These are phyloP conservation scores for Heterodera carotae DNA, from an alignment of 1,140 invertebrate genomes.

Conservation along the genomic window DNA sequence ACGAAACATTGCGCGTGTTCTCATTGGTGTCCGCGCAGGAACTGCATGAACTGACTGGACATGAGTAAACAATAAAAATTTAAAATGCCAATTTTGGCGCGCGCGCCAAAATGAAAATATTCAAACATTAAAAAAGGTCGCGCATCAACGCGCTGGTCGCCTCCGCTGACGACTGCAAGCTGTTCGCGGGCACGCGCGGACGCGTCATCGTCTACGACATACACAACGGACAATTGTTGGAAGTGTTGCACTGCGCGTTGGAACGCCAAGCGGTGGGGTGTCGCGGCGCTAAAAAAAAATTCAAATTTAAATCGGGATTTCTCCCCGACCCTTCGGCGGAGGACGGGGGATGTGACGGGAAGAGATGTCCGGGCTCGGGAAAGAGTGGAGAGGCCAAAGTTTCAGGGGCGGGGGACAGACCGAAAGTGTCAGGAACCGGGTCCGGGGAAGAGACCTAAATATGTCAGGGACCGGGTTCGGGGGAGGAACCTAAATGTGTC, in stretches of 20 bases:
- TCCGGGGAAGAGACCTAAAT: no score
- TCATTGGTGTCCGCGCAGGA: constrained; percentile 60
- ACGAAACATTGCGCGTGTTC: constrained; percentile 63
- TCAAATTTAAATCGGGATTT: no score
- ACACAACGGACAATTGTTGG: constrained; percentile 52
- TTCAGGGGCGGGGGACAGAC: no score
- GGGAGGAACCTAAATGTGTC: no score
- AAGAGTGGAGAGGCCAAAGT: no score
- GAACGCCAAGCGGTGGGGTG: constrained; percentile 12
- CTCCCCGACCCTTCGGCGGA: no score
- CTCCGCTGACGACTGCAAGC: constrained; percentile 50
- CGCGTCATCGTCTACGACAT: constrained; percentile 54
- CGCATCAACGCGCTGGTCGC: constrained; percentile 48
- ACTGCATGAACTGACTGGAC: constrained; percentile 54
- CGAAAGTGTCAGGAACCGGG: no score
- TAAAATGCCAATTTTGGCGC: background rate
- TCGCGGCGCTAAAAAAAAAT: constrained; percentile 4
- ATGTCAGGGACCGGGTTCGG: no score
- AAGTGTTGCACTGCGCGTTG: constrained; percentile 21
- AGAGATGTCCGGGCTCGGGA: no score
- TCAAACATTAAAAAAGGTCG: constrained; percentile 49
- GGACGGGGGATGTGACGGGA: no score
- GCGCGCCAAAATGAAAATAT: background rate
- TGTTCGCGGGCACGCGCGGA: constrained; percentile 48
- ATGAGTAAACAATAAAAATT: background rate